Evolutionary conservation across 2,797 vertebrate genomes (phyloP).

Genomic region (Pseudopleuronectes americanus): DNA sequence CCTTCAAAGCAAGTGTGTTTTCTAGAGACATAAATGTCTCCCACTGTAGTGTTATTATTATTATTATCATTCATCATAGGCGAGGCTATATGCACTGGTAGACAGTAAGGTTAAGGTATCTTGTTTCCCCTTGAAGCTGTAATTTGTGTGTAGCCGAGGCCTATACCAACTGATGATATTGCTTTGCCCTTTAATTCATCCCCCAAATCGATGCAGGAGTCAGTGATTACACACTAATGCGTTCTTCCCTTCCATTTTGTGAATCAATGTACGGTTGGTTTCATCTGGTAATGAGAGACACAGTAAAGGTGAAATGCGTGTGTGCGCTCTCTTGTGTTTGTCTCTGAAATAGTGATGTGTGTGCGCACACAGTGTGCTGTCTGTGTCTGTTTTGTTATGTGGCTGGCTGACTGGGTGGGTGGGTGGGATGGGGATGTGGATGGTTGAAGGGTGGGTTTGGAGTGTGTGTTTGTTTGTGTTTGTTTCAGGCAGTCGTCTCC

Average conservation of each 20-base stretch:
- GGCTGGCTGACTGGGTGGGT: constrained; percentile 36
- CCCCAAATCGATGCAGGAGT: constrained; percentile 83
- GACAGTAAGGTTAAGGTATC: constrained; percentile 79
- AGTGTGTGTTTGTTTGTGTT: constrained; percentile 80
- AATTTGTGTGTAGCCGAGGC: constrained; percentile 81
- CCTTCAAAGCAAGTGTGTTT: constrained; percentile 71
- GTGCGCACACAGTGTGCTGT: constrained; percentile 27
- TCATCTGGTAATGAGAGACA: constrained; percentile 86
- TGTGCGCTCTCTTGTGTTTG: constrained; percentile 73
- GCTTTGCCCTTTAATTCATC: constrained; percentile 85
- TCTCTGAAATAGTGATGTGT: constrained; percentile 54
- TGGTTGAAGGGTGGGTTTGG: constrained; percentile 32
- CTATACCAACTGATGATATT: constrained; percentile 84
- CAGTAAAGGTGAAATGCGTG: constrained; percentile 83
- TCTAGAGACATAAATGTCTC: constrained; percentile 66
- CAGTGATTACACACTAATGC: constrained; percentile 85
- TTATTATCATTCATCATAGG: constrained; percentile 78
- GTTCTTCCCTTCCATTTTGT: constrained; percentile 85
- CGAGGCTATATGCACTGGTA: constrained; percentile 72
- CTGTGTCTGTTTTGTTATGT: constrained; percentile 62
- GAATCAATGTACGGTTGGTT: constrained; percentile 83
- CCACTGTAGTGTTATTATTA: constrained; percentile 72
- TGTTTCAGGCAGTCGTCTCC: constrained; percentile 79
- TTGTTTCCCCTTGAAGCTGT: constrained; percentile 81
- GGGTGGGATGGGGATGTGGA: constrained; percentile 41